Evolutionary conservation across 2,113 vertebrate genomes (phyloP), one percentile per base, ranked within the genome.

Genomic region (Lepisosteus osseus): DNA sequence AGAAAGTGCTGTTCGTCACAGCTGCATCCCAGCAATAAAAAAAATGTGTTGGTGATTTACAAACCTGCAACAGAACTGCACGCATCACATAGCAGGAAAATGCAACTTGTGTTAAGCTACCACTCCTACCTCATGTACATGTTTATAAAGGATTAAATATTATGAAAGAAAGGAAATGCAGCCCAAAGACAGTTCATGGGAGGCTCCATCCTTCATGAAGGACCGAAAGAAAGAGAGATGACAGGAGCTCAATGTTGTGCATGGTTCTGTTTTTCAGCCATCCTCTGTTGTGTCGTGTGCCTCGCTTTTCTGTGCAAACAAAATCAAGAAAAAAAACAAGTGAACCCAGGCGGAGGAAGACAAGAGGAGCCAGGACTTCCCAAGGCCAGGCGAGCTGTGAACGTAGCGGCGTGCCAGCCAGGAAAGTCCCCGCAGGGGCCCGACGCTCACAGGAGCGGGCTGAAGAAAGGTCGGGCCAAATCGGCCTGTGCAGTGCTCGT

Each of bases 401-500:
- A 0, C 42, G 51, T 69, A 64, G 61, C 45, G 11, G 64, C 14
- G 81, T 79, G 62, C 7, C 0, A 13, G 44, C 65, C 15, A 0
- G 5, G 66, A 79, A 17, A 59, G 68, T 3, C 64, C 45, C 72
- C 12, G 65, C 70, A 0, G 29, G 81, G 71, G 4, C 4, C 8
- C n/a, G 71, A n/a, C 7, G 1, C 4, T 41, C 42, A 15, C 56
- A 0, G 69, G 15, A 42, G 0, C 0, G 2, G 56, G 0, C 1
- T 0, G 1, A 43, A 0, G 54, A 54, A 6, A 13, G 74, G 76
- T 72, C 74, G 86, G 47, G 80, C 89, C 0, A 90, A 84, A 74
- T 93, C 92, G 0, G 90, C 90, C 1, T 77, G 83, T 0, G 87
- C 92, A 4, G 41, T 87, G 4, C 78, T 92, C 63, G 73, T 74